These are phyloP conservation scores for Rhinoderma darwinii DNA, from an alignment of 2,113 vertebrate species.

Conservation along the genomic window DNA sequence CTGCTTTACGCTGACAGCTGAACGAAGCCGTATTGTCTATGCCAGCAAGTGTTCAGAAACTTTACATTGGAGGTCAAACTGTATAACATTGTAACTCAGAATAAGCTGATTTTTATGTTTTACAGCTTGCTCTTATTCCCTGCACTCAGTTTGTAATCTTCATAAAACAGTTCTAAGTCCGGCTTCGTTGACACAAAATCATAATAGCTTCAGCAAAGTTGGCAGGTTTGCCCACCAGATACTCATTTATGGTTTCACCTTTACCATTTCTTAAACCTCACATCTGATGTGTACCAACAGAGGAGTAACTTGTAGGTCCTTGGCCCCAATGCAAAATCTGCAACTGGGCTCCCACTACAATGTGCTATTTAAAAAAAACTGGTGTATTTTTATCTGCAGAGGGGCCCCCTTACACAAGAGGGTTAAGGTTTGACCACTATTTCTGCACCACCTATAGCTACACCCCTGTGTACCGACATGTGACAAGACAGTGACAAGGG, in stretches of 20 bases:
- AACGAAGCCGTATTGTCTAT: conserved; percentile 34
- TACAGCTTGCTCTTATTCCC: conserved; percentile 1
- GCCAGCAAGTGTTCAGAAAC: conserved; percentile 34
- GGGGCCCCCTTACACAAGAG: no score
- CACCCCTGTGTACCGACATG: no score
- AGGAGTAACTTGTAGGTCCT: no score
- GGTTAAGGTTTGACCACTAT: no score
- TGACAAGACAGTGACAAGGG: no score
- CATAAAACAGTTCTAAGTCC: not conserved
- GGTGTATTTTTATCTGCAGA: no score
- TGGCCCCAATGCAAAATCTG: no score
- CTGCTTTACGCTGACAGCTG: conserved; percentile 50
- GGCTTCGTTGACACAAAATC: not conserved
- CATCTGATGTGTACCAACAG: no score
- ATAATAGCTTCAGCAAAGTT: not conserved
- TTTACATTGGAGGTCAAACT: conserved; percentile 43
- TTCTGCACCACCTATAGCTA: no score
- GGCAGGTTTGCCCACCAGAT: not conserved
- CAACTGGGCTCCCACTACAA: no score
- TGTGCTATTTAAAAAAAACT: no score
- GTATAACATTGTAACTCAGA: conserved; percentile 13
- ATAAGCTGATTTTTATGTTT: conserved; percentile 26
- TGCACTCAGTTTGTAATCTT: conserved; percentile 13
- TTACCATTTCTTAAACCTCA: not conserved
- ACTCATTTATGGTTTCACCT: not conserved